phyloP scores from a whole-genome alignment of 2,113 vertebrate genomes.

The Corynorhinus townsendii region DNA sequence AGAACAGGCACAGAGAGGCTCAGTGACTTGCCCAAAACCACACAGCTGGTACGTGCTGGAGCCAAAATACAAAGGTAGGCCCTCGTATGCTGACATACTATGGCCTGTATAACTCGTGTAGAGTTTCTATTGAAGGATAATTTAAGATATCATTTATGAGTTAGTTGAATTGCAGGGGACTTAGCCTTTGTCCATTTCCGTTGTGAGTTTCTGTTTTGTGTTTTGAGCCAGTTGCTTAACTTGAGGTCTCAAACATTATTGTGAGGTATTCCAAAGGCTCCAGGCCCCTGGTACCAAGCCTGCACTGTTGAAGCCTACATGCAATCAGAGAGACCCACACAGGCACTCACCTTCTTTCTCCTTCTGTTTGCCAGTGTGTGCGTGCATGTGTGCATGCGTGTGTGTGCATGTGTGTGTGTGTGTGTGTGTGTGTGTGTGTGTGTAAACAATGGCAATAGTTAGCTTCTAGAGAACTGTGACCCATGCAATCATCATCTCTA shows the following conservation, averaged over 20 bases:
- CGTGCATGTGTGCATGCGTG: too few species aligned
- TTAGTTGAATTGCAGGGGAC: neutral
- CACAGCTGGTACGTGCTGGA: neutral
- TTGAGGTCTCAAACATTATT: neutral
- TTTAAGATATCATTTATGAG: neutral
- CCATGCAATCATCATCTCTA: neutral
- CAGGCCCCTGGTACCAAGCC: neutral
- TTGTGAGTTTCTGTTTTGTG: neutral
- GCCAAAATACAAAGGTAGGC: neutral
- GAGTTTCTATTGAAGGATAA: neutral
- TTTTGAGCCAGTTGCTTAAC: neutral
- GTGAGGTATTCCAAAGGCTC: neutral
- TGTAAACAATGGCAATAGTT: neutral
- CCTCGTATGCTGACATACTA: neutral
- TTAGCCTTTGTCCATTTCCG: neutral
- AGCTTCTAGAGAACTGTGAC: neutral
- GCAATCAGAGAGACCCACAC: accelerated
- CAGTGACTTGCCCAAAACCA: neutral
- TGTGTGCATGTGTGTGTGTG: neutral
- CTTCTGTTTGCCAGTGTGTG: neutral
- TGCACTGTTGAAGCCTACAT: neutral
- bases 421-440: neutral
- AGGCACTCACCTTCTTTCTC: neutral
- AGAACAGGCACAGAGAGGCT: neutral
- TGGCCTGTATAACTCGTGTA: neutral